These are phyloP conservation scores for Notothenia rossii DNA, from an alignment of 2,113 vertebrate genomes.

Conservation along the genomic window DNA sequence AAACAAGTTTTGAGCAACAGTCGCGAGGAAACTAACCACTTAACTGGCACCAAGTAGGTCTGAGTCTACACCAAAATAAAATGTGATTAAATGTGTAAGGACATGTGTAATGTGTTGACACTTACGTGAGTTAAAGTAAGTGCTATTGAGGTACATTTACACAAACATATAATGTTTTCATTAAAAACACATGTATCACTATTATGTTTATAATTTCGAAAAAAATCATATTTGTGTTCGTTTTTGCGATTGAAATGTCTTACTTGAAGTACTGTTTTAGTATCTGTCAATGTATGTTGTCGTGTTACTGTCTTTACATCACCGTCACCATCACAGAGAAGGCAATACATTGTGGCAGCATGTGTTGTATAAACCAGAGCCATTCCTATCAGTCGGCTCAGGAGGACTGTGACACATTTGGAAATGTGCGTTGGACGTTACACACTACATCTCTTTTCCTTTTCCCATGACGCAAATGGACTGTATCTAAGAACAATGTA, in stretches of 20 bases:
- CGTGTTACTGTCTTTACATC: not conserved
- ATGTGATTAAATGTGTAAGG: conserved; percentile 28
- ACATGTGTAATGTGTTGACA: conserved; percentile 7
- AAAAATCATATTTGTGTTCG: not conserved
- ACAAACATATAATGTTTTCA: not conserved
- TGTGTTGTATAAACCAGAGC: conserved; percentile 38
- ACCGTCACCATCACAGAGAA: not conserved
- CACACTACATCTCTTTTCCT: conserved; percentile 2
- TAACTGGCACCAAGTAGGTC: conserved; percentile 14
- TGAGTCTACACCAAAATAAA: conserved; percentile 9
- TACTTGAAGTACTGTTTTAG: not conserved
- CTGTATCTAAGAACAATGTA: not conserved
- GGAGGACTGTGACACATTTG: conserved; percentile 38
- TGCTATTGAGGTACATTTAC: not conserved
- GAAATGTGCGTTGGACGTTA: conserved; percentile 39
- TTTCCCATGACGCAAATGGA: conserved; percentile 38
- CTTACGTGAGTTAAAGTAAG: not conserved
- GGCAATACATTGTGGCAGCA: not conserved
- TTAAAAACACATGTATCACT: too few relatives aligned
- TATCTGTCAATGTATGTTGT: not conserved
- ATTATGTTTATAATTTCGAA: too few relatives aligned
- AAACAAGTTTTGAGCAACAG: conserved; percentile 25
- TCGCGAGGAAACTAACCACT: conserved; percentile 27
- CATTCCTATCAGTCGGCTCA: conserved; percentile 45
- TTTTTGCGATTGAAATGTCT: not conserved